Evolutionary conservation across 2,888 invertebrate species (phyloP).

Genomic region (Dynastes tityus): DNA sequence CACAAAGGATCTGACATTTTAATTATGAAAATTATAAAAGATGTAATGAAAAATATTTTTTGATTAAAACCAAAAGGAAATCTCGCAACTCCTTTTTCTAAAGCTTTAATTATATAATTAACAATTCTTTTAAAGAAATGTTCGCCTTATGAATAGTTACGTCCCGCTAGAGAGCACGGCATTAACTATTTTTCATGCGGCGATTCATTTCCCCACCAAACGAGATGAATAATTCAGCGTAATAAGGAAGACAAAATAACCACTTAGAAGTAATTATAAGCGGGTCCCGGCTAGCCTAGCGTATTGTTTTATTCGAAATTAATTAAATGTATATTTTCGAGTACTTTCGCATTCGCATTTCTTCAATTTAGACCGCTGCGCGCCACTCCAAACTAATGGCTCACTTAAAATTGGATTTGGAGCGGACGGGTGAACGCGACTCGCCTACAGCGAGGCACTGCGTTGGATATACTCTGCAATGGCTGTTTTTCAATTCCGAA

Average conservation of each 20-base stretch:
- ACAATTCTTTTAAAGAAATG: too few relatives aligned
- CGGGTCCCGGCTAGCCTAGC: neutral
- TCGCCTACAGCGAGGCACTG: neutral
- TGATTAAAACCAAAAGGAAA: too few relatives aligned
- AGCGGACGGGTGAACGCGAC: neutral
- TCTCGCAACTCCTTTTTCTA: too few relatives aligned
- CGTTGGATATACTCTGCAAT: neutral
- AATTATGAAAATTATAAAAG: too few relatives aligned
- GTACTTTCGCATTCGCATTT: conserved; percentile 41
- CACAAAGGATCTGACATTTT: too few relatives aligned
- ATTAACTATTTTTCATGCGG: conserved; percentile 12
- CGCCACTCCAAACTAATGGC: conserved; percentile 34
- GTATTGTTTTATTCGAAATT: conserved; percentile 37
- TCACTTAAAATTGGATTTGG: conserved; percentile 36
- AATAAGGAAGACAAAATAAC: conserved; percentile 29
- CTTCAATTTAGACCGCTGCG: conserved; percentile 24
- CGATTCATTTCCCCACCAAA: neutral
- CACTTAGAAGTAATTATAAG: conserved; percentile 31
- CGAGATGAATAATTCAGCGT: conserved; percentile 36
- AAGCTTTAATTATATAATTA: too few relatives aligned
- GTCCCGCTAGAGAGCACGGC: neutral
- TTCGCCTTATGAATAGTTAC: neutral
- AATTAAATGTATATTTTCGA: conserved; percentile 47
- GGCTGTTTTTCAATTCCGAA: conserved; percentile 23
- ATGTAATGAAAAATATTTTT: too few relatives aligned